These are phyloP conservation scores for Sylvia atricapilla DNA, from an alignment of 2,113 vertebrate species.

Conservation along the genomic window DNA sequence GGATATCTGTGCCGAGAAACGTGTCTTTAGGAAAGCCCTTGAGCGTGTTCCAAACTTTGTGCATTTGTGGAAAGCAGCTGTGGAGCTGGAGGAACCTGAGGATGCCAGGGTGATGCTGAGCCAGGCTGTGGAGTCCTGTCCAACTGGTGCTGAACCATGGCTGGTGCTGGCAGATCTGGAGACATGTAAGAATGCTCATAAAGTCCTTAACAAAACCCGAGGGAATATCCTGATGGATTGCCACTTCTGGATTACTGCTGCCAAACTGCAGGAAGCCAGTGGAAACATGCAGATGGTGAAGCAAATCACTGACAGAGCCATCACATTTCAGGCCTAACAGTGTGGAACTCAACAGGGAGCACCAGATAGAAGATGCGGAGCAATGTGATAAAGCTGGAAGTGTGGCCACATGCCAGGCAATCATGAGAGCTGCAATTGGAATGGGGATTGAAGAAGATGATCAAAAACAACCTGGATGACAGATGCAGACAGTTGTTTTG, in stretches of 20 bases:
- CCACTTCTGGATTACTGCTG: conserved; percentile 95
- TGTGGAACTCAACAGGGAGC: conserved; percentile 93
- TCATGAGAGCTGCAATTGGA: conserved; percentile 87
- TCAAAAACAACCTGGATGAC: conserved; percentile 97
- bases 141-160: conserved; percentile 93
- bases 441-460: conserved; percentile 94
- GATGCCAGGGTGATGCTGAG: conserved; percentile 95
- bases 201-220: conserved; percentile 90
- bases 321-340: conserved; percentile 89
- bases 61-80: conserved; percentile 88
- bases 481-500: conserved; percentile 89
- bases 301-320: conserved; percentile 93
- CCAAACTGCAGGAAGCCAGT: conserved; percentile 93
- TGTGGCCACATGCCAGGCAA: conserved; percentile 88
- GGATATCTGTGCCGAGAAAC: conserved; percentile 89
- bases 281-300: conserved; percentile 95
- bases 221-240: conserved; percentile 92
- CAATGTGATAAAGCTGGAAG: conserved; percentile 94
- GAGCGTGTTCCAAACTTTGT: conserved; percentile 92
- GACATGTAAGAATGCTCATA: conserved; percentile 88
- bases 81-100: conserved; percentile 93
- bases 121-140: conserved; percentile 92
- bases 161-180: conserved; percentile 88
- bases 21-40: conserved; percentile 92
- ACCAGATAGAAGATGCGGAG: conserved; percentile 95